Conservation (phyloP, 2,113 vertebrate species). For the Oreochromis tanganicae region DNA sequence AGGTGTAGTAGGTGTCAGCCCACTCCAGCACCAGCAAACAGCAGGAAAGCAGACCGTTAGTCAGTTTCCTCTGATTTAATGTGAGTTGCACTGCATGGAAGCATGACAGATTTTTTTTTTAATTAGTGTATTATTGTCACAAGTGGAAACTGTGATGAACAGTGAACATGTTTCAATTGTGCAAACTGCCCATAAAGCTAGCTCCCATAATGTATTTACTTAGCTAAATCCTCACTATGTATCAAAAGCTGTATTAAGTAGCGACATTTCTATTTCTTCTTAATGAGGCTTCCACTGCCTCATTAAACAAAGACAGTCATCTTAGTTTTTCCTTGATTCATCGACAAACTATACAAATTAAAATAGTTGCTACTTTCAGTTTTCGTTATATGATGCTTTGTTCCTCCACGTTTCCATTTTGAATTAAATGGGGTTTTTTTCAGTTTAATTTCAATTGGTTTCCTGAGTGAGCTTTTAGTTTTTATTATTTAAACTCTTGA, state of each 20-base stretch:
- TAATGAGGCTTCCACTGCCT: not conserved
- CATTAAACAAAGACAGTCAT: not conserved
- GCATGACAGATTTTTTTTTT: not conserved
- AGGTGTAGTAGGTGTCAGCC: not conserved
- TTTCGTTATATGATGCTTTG: not conserved
- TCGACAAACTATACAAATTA: not conserved
- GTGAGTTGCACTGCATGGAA: not conserved
- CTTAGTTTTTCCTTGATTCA: not conserved
- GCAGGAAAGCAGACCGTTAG: not conserved
- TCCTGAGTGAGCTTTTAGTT: not conserved
- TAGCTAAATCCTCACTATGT: not conserved
- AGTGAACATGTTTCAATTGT: not conserved
- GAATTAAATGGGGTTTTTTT: fast-evolving
- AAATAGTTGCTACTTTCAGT: not conserved
- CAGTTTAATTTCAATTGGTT: not conserved
- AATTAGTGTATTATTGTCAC: not conserved
- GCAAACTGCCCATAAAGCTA: not conserved
- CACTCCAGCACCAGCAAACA: not conserved
- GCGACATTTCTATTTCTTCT: not conserved
- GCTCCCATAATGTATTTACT: not conserved
- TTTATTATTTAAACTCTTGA: not conserved
- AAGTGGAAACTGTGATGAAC: not conserved
- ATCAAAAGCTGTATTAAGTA: not conserved
- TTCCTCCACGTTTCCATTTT: not conserved
- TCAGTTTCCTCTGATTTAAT: not conserved